Base-by-base conservation (phyloP, 2,888 invertebrate species). In the Aspidiotus destructor region DNA sequence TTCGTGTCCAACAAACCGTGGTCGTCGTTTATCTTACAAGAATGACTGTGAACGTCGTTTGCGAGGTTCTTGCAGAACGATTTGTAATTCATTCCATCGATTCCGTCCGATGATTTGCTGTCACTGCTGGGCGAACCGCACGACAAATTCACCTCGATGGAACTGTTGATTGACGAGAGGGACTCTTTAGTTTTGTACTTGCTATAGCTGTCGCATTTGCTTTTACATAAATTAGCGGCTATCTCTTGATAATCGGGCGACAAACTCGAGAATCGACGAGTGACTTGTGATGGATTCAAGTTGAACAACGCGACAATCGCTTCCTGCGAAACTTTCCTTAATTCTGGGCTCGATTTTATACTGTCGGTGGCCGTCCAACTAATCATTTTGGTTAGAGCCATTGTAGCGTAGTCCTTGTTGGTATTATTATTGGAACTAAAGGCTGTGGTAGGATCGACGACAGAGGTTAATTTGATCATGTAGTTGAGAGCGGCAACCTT, bases 251-350 rank as follows among this genome's bases (percentile, higher is more conserved):
- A 86, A 60, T 85, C 86, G 71, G 85, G 83, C 8, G 89, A 86
- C 72, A 90, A 78, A 73, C 85, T 85, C 42, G 85, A 82, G 76
- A 90, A 80, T 72, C 94, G 81, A 76, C 87, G 84, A 53, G 92
- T 92, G 78, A 95, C 89, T 81, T 93, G 86, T 44, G 91, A 86
- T 1, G 94, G 88, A 78, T 93, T 94, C 73, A 92, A 85, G 81
- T 93, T 92, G 80, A 94, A 97, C 68, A 97, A 80, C 8, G 89
- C 86, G 67, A 92, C 85, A 63, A 96, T 80, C 73, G 80, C 85
- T 76, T 76, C 84, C 79, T 86, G 82, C 40, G 84, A 79, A 1
- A 85, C 83, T 77, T 77, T 84, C 77, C 84, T 76, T 81, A 95
- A 75, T 78, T 85, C 77, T 83, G 80, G 63, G 82, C 88, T 70